These are phyloP conservation scores for Spondyliosoma cantharus DNA, from an alignment of 2,797 vertebrate species.

Conservation along the genomic window DNA sequence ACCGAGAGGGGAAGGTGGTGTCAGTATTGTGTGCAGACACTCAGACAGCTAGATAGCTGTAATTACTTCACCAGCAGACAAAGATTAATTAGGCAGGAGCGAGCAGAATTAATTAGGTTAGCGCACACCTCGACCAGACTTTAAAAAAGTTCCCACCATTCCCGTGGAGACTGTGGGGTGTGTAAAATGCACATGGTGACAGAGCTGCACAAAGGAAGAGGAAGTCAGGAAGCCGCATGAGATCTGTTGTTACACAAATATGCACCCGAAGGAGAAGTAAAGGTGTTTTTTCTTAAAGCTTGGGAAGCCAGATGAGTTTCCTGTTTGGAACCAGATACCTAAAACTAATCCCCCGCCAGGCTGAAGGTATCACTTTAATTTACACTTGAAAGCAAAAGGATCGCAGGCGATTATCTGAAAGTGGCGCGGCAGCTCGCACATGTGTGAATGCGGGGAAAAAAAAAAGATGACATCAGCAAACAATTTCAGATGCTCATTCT, in stretches of 20 bases:
- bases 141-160: slow-evolving; percentile 56
- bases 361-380: slow-evolving; percentile 29
- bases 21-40: slow-evolving; percentile 53
- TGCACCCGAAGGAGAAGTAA: background rate
- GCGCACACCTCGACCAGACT: slow-evolving; percentile 53
- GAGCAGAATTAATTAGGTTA: slow-evolving; percentile 73
- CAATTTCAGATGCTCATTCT: slow-evolving; percentile 24
- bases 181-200: background rate
- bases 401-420: slow-evolving; percentile 26
- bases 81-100: slow-evolving; percentile 79
- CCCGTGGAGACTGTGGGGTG: slow-evolving; percentile 15
- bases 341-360: slow-evolving; percentile 26
- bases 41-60: slow-evolving; percentile 63
- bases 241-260: slow-evolving; percentile 5
- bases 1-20: slow-evolving; percentile 49
- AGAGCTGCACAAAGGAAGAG: background rate
- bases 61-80: slow-evolving; percentile 78
- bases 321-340: slow-evolving; percentile 11
- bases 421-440: slow-evolving; percentile 1
- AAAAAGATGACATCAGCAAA: slow-evolving; percentile 26
- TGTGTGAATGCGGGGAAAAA: slow-evolving; percentile 6
- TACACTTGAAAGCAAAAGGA: slow-evolving; percentile 22
- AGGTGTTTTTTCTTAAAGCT: background rate
- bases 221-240: slow-evolving; percentile 1
- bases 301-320: background rate